Conservation (phyloP, 2,113 vertebrate genomes). For the Takifugu flavidus region DNA sequence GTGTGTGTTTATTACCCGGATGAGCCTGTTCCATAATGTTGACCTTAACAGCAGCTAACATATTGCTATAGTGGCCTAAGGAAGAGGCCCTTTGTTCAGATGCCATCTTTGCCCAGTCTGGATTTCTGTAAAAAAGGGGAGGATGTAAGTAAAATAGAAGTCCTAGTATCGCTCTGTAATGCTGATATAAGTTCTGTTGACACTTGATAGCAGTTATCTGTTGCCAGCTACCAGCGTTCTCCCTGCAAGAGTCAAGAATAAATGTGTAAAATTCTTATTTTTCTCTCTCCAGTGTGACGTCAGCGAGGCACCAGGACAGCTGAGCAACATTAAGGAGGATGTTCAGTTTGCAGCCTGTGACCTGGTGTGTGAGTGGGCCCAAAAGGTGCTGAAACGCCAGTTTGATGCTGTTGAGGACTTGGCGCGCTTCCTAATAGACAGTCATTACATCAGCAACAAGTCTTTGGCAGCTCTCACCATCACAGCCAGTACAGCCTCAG, state of each 20-base stretch:
- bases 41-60: constrained; percentile 84
- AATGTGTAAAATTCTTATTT: neutral
- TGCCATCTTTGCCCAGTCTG: constrained; percentile 93
- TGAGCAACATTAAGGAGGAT: constrained; percentile 88
- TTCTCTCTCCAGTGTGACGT: constrained; percentile 79
- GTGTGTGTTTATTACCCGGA: neutral
- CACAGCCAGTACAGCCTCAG: constrained; percentile 89
- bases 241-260: neutral
- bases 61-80: constrained; percentile 99
- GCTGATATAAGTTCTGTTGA: neutral
- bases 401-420: constrained; percentile 93
- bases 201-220: neutral
- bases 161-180: neutral
- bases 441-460: constrained; percentile 96
- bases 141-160: constrained; percentile 76
- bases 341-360: constrained; percentile 91
- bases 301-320: constrained; percentile 81
- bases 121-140: constrained; percentile 92
- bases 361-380: constrained; percentile 97
- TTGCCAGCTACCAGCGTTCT: neutral
- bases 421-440: constrained; percentile 95
- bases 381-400: constrained; percentile 96
- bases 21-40: neutral
- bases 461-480: constrained; percentile 94
- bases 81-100: constrained; percentile 95